These are phyloP conservation scores for Galeopsomyia nigrocyanea DNA, from an alignment of 2,888 invertebrate species.

Conservation along the genomic window DNA sequence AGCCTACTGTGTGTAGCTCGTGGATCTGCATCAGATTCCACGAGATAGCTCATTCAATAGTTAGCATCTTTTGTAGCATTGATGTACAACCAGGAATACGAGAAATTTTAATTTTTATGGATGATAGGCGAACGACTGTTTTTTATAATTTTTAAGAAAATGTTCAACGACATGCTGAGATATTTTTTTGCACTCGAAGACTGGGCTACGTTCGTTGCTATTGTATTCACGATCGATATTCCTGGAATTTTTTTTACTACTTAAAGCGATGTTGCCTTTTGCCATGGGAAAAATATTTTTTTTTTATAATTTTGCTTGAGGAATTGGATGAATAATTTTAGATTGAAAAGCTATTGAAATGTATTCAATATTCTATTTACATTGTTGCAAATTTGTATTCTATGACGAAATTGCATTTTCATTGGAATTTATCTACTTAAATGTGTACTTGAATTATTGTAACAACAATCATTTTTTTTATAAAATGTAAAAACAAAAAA, in stretches of 20 bases:
- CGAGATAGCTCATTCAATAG: background rate
- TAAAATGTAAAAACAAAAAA: background rate
- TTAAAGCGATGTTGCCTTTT: background rate
- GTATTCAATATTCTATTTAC: no score
- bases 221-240: background rate
- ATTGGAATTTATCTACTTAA: background rate
- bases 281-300: no score
- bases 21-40: background rate
- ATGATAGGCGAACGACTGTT: no score
- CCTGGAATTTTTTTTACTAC: background rate
- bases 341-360: constrained; percentile 14
- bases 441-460: background rate
- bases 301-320: background rate
- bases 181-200: background rate
- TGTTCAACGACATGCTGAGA: no score
- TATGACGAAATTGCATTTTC: constrained; percentile 23
- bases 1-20: no score
- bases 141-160: no score
- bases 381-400: background rate
- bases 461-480: background rate
- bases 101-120: no score
- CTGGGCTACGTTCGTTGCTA: no score
- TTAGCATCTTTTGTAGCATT: background rate
- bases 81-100: background rate
- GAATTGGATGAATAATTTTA: constrained; percentile 8